Conservation (phyloP, 2,113 vertebrate genomes). For the Hystrix brachyura region DNA sequence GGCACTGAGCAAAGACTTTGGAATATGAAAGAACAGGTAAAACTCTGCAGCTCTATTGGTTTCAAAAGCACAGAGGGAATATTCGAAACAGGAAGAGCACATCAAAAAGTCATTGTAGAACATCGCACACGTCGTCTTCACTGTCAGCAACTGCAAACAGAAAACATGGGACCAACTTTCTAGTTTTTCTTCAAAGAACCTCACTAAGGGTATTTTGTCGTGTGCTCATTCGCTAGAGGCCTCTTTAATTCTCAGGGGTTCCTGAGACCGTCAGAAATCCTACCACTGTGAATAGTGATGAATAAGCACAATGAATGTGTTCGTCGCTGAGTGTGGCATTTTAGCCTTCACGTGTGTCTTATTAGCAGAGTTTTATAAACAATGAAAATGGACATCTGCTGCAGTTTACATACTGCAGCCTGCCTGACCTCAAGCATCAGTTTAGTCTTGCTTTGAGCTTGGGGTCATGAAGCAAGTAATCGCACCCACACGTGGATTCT, state of each 20-base stretch:
- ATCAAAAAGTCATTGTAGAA: constrained; percentile 76
- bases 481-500: constrained; percentile 71
- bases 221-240: constrained; percentile 55
- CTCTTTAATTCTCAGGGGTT: constrained; percentile 82
- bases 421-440: constrained; percentile 67
- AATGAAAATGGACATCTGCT: constrained; percentile 78
- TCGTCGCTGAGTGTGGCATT: constrained; percentile 79
- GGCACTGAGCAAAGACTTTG: constrained; percentile 56
- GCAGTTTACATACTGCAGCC: constrained; percentile 73
- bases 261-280: constrained; percentile 82
- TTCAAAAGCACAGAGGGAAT: constrained; percentile 79
- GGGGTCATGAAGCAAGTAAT: constrained; percentile 73
- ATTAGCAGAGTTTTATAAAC: constrained; percentile 73
- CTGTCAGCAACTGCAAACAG: constrained; percentile 68
- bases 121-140: constrained; percentile 63
- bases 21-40: constrained; percentile 80
- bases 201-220: constrained; percentile 65
- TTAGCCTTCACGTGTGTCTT: constrained; percentile 81
- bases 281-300: constrained; percentile 78
- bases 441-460: constrained; percentile 75
- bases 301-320: constrained; percentile 85
- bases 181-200: not conserved
- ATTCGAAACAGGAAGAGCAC: constrained; percentile 77
- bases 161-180: constrained; percentile 76
- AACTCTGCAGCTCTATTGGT: constrained; percentile 75